These are phyloP conservation scores for Sminthurinus aureus DNA, from an alignment of 2,888 invertebrate species.

Conservation along the genomic window DNA sequence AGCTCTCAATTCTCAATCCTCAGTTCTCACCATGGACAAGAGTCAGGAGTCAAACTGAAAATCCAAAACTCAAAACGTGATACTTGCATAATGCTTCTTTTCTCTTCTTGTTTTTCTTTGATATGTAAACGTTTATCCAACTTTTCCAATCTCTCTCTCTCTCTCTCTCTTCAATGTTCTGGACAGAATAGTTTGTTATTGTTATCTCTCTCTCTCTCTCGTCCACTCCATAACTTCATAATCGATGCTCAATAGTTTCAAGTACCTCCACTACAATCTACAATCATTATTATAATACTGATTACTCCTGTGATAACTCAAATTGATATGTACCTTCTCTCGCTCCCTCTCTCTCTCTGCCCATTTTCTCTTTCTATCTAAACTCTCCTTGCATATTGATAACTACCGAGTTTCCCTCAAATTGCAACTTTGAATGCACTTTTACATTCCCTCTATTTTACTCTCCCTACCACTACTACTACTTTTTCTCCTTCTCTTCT, in stretches of 20 bases:
- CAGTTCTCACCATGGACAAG: background rate
- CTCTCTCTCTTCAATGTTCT: background rate
- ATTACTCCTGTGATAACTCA: conserved; percentile 44
- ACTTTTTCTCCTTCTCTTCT: too few relatives aligned
- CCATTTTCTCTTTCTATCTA: background rate
- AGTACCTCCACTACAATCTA: conserved; percentile 37
- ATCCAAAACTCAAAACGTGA: too few relatives aligned
- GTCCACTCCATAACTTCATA: conserved; percentile 6
- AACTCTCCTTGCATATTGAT: conserved; percentile 50
- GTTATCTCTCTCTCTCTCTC: conserved; percentile 19
- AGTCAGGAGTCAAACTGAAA: background rate
- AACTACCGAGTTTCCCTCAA: conserved; percentile 40
- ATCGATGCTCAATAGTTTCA: conserved; percentile 40
- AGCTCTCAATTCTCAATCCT: too few relatives aligned
- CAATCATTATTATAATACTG: conserved; percentile 42
- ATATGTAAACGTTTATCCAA: background rate
- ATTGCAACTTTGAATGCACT: conserved; percentile 46
- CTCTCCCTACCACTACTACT: conserved; percentile 23
- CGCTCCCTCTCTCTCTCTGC: conserved; percentile 22
- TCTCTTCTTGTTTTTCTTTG: background rate
- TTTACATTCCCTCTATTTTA: conserved; percentile 1
- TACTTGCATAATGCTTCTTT: background rate
- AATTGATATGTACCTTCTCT: conserved; percentile 44
- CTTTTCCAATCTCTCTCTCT: background rate
- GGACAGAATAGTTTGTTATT: conserved; percentile 12